phyloP scores from a whole-genome alignment of 2,113 vertebrate species.

The Hemibagrus wyckioides region DNA sequence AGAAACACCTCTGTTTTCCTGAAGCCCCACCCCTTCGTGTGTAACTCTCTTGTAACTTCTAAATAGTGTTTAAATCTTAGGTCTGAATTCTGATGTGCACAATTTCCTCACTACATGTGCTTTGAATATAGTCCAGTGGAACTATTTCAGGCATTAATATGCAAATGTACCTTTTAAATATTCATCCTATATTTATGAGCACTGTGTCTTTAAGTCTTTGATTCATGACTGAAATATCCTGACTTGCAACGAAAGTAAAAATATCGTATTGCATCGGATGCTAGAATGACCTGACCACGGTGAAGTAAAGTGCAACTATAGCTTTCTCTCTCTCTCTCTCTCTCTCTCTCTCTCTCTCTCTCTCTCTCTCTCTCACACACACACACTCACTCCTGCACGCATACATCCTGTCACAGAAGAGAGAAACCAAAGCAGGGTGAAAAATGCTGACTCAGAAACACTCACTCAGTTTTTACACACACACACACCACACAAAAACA shows the following conservation, averaged over 20 bases:
- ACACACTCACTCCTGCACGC: conserved; percentile 6
- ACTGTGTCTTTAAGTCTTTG: conserved; percentile 8
- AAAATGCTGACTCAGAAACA: conserved; percentile 40
- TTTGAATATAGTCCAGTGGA: background rate
- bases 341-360: background rate
- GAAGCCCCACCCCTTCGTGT: background rate
- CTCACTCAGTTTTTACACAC: conserved; percentile 18
- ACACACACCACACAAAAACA: too few species aligned
- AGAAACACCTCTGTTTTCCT: background rate
- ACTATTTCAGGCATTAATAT: background rate
- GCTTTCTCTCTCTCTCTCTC: conserved; percentile 20
- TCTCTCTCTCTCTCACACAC: background rate
- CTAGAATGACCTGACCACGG: conserved; percentile 50
- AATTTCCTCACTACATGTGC: background rate
- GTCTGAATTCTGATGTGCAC: background rate
- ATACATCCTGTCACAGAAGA: conserved; percentile 30
- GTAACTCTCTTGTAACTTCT: background rate
- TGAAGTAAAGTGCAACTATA: conserved; percentile 41
- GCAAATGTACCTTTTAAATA: background rate
- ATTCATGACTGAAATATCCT: conserved; percentile 68
- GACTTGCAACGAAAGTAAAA: conserved; percentile 74
- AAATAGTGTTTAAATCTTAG: background rate
- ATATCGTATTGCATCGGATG: conserved; percentile 75
- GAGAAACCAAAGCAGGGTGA: conserved; percentile 34
- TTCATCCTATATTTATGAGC: background rate